phyloP scores from a whole-genome alignment of 2,888 invertebrate genomes.

The Eumerus sabulonum region DNA sequence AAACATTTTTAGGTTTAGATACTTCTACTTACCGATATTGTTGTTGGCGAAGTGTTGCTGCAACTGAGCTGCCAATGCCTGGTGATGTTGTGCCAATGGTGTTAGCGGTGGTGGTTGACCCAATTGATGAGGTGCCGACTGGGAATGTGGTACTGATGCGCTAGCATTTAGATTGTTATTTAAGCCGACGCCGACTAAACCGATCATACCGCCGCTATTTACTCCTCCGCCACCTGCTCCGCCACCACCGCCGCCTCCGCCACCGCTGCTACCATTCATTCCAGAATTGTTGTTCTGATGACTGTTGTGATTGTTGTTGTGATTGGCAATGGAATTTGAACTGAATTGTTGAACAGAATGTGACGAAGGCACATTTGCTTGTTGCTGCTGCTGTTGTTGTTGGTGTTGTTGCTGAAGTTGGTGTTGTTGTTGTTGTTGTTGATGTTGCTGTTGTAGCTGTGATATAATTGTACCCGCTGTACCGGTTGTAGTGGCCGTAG shows the following conservation, averaged over 20 bases:
- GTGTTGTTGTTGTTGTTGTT: conserved; percentile 70
- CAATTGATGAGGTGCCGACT: conserved; percentile 78
- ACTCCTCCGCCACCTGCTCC: conserved; percentile 66
- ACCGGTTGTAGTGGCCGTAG: conserved; percentile 74
- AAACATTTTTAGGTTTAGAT: too few relatives aligned
- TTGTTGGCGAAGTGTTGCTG: conserved; percentile 81
- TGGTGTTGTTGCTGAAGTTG: conserved; percentile 64
- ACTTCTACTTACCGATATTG: conserved; percentile 79
- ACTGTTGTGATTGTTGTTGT: conserved; percentile 68
- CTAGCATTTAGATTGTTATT: conserved; percentile 70
- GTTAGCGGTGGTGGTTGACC: conserved; percentile 76
- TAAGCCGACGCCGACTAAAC: conserved; percentile 72
- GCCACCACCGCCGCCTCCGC: conserved; percentile 38
- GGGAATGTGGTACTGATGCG: conserved; percentile 78
- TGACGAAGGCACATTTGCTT: conserved; percentile 75
- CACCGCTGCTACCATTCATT: conserved; percentile 65
- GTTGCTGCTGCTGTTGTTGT: conserved; percentile 66
- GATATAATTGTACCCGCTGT: conserved; percentile 73
- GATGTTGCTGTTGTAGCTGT: conserved; percentile 71
- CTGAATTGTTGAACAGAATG: conserved; percentile 79
- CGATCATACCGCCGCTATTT: conserved; percentile 59
- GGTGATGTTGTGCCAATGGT: conserved; percentile 82
- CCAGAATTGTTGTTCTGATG: conserved; percentile 71
- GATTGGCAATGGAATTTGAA: conserved; percentile 73
- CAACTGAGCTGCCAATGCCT: conserved; percentile 82